phyloP scores from a whole-genome alignment of 2,797 vertebrate species.

The Capromys pilorides region DNA sequence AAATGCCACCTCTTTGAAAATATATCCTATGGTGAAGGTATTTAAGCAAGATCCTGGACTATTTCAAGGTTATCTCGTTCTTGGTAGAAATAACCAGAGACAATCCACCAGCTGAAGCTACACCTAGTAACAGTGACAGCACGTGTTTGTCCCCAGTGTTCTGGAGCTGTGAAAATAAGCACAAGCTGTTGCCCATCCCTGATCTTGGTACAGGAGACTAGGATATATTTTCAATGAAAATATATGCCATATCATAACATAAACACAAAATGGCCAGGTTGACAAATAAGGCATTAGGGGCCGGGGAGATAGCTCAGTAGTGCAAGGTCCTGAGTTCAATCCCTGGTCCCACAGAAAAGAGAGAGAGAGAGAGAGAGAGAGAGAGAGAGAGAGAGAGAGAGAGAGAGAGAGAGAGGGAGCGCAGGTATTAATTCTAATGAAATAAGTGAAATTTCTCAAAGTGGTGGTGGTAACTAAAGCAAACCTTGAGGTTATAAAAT shows the following conservation, averaged over 20 bases:
- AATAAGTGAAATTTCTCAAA: conserved; percentile 26
- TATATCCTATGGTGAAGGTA: background rate
- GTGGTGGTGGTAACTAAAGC: background rate
- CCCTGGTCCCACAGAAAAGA: too few relatives aligned
- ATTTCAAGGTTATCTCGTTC: conserved; percentile 52
- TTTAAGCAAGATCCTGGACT: conserved; percentile 30
- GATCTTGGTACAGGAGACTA: background rate
- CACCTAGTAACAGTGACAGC: background rate
- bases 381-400: too few relatives aligned
- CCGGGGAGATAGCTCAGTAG: too few relatives aligned
- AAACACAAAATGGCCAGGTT: conserved; percentile 9
- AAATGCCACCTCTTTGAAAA: conserved; percentile 51
- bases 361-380: too few relatives aligned
- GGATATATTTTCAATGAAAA: background rate
- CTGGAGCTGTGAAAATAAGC: background rate
- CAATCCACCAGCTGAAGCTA: background rate
- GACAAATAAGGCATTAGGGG: background rate
- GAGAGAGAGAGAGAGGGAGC: background rate
- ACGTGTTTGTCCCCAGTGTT: background rate
- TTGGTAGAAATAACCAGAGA: conserved; percentile 28
- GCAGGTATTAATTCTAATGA: conserved; percentile 18
- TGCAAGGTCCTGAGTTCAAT: too few relatives aligned
- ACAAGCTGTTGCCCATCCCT: background rate
- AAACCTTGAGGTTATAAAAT: background rate
- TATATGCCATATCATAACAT: background rate